phyloP scores from a whole-genome alignment of 2,113 vertebrate genomes.

The Phoenicopterus ruber region DNA sequence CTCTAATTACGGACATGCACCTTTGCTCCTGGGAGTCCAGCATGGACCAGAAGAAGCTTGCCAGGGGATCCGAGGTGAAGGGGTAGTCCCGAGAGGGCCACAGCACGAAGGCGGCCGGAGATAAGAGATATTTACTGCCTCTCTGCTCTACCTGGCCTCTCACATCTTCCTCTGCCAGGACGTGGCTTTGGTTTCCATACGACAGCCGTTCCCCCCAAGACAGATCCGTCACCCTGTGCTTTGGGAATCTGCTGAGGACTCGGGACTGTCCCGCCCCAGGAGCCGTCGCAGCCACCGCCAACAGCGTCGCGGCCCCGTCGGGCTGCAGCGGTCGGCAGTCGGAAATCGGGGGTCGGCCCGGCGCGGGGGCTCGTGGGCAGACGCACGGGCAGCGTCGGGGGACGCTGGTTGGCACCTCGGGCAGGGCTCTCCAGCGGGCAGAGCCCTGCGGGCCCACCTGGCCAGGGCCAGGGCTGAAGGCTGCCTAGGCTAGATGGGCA shows the following conservation, averaged over 20 bases:
- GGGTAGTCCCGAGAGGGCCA: neutral
- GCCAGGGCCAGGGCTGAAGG: neutral
- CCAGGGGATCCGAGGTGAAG: neutral
- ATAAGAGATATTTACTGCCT: neutral
- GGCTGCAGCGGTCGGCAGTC: accelerated
- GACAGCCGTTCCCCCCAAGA: neutral
- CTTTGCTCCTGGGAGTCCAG: neutral
- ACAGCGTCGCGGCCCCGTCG: accelerated
- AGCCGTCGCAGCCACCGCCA: neutral
- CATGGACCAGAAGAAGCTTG: neutral
- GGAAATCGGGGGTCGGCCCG: neutral
- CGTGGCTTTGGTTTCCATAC: neutral
- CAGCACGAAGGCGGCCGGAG: neutral
- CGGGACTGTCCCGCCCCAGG: accelerated
- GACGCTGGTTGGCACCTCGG: neutral
- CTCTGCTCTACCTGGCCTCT: neutral
- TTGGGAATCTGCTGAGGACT: neutral
- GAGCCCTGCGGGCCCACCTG: neutral
- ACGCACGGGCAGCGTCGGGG: accelerated
- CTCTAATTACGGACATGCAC: accelerated
- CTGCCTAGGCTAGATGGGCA: neutral
- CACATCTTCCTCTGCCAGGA: neutral
- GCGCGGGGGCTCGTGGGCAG: accelerated
- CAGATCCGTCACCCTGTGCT: neutral
- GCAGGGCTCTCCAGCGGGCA: neutral